Evolutionary conservation across 2,113 vertebrate genomes (phyloP).

Genomic region (Vireo altiloquus): DNA sequence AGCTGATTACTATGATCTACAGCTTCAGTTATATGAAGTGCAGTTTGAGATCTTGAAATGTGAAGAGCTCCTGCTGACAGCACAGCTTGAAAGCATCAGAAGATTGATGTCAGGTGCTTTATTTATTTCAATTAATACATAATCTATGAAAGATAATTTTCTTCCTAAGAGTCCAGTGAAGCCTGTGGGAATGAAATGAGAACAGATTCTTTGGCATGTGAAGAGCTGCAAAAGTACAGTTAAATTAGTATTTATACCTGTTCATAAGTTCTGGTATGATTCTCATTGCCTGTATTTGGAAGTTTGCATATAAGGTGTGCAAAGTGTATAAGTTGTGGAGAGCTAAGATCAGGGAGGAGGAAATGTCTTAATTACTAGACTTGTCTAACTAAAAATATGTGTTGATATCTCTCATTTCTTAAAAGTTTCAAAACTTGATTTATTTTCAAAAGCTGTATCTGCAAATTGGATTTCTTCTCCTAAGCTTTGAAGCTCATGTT

Average conservation of each 20-base stretch:
- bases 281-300: not conserved
- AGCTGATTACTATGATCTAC: constrained; percentile 93
- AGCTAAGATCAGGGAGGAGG: not conserved
- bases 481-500: not conserved
- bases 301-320: not conserved
- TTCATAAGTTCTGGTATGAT: not conserved
- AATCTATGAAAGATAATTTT: not conserved
- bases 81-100: constrained; percentile 92
- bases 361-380: not conserved
- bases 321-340: not conserved
- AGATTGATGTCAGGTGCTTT: constrained; percentile 88
- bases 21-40: constrained; percentile 96
- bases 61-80: constrained; percentile 91
- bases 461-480: not conserved
- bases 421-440: not conserved
- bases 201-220: not conserved
- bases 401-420: not conserved
- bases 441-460: not conserved
- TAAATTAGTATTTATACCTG: not conserved
- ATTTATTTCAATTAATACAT: not conserved
- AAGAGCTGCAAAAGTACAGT: not conserved
- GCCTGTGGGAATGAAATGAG: not conserved
- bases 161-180: not conserved
- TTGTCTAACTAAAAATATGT: not conserved
- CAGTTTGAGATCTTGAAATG: constrained; percentile 95